Percentiles rank a stretch among this genome's conserved stretches.
Conservation (phyloP, 2,797 vertebrate genomes). For the Cryptoprocta ferox region DNA sequence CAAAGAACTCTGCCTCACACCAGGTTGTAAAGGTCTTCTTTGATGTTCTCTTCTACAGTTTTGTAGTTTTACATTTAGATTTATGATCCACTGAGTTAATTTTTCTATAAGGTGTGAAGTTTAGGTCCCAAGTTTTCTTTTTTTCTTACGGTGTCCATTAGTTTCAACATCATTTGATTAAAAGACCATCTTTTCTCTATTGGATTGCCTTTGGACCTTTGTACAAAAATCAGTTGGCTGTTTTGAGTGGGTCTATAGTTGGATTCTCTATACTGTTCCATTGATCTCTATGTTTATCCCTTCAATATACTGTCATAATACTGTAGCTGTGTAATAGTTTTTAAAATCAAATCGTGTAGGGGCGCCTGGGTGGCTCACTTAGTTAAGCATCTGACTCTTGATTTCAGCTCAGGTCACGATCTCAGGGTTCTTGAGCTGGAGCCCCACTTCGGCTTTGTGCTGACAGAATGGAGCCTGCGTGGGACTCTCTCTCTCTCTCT, state of each 20-base stretch:
- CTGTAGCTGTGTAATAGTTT: not conserved
- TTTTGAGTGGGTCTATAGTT: not conserved
- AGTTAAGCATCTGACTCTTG: too few species aligned
- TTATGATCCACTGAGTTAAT: not conserved
- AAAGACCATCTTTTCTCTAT: not conserved
- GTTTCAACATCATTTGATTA: not conserved
- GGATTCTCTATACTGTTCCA: not conserved
- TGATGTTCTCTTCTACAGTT: not conserved
- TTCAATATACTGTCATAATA: not conserved
- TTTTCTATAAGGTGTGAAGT: not conserved
- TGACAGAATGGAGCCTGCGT: too few species aligned
- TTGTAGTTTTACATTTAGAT: not conserved
- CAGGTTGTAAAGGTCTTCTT: not conserved
- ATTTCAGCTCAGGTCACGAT: too few species aligned
- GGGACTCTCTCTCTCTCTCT: too few species aligned
- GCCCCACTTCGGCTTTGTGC: too few species aligned
- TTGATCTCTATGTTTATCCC: not conserved
- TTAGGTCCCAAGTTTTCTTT: not conserved
- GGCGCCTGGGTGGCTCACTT: too few species aligned
- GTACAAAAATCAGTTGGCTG: not conserved
- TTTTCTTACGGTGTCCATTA: not conserved
- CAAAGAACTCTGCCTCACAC: not conserved
- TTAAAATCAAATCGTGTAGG: not conserved
- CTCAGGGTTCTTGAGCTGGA: too few species aligned
- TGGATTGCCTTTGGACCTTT: not conserved